A percentile compares a stretch with the other conserved stretches of the same genome.
Evolutionary conservation across 2,113 vertebrate genomes (phyloP).

Genomic region (Lampris incognitus): DNA sequence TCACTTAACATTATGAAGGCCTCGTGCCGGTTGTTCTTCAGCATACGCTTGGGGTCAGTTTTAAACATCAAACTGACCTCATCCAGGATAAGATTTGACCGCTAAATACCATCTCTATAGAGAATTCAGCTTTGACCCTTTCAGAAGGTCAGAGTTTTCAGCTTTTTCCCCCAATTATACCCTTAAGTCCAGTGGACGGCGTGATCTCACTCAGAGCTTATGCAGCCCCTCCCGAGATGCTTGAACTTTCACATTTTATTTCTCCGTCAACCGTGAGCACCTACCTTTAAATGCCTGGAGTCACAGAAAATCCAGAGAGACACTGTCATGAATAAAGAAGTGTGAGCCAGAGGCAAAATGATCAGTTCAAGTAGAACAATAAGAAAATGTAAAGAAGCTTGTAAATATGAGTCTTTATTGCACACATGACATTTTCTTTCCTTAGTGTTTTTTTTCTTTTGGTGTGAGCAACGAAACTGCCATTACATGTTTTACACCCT

Average conservation of each 20-base stretch:
- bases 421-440: conserved; percentile 77
- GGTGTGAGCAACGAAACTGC: conserved; percentile 78
- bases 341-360: conserved; percentile 50
- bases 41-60: neutral
- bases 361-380: conserved; percentile 69
- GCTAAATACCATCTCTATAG: conserved; percentile 22
- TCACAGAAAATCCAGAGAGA: conserved; percentile 44
- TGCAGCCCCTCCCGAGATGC: conserved; percentile 6
- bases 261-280: conserved; percentile 29
- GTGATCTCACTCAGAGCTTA: conserved; percentile 36
- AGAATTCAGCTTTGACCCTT: conserved; percentile 9
- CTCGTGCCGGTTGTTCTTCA: conserved; percentile 1
- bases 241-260: conserved; percentile 44
- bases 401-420: conserved; percentile 83
- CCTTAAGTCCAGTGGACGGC: conserved; percentile 15
- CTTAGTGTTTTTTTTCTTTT: conserved; percentile 36
- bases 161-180: conserved; percentile 20
- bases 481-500: conserved; percentile 74
- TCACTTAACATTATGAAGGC: too few species aligned
- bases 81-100: conserved; percentile 11
- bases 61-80: conserved; percentile 8
- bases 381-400: conserved; percentile 55
- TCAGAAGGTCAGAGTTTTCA: conserved; percentile 30
- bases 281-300: conserved; percentile 55
- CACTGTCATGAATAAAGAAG: conserved; percentile 44